Conservation (phyloP, 2,888 invertebrate genomes). For the Erebia epiphron region DNA sequence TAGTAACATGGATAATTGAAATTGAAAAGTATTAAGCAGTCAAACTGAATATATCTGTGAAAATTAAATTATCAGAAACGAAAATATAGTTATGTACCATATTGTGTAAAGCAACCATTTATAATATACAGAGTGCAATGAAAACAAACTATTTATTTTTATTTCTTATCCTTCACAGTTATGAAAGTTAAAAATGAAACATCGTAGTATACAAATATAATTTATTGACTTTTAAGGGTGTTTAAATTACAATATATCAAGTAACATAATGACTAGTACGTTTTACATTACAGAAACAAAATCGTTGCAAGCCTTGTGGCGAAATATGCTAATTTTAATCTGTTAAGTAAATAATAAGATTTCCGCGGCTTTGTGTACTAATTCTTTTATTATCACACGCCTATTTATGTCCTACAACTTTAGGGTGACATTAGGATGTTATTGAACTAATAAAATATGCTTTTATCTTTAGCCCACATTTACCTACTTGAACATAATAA, state of each 20-base stretch:
- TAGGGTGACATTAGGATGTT: too few species aligned
- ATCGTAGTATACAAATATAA: not conserved
- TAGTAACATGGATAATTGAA: not conserved
- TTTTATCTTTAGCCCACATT: not conserved
- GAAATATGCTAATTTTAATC: constrained; percentile 8
- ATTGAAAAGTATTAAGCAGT: not conserved
- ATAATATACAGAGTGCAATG: constrained; percentile 4
- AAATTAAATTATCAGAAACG: not conserved
- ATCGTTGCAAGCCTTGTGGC: not conserved
- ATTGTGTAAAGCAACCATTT: not conserved
- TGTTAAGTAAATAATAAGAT: constrained; percentile 11
- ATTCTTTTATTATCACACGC: not conserved
- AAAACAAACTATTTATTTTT: not conserved
- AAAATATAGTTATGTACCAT: not conserved
- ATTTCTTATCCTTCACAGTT: not conserved
- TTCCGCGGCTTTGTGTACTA: not conserved
- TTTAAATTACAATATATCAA: constrained; percentile 1
- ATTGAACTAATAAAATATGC: not conserved
- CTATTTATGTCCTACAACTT: not conserved
- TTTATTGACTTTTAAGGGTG: not conserved
- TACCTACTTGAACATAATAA: not conserved
- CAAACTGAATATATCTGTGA: not conserved
- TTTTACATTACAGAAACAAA: not conserved
- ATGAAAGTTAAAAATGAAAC: not conserved
- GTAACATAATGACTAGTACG: not conserved